phyloP scores from a whole-genome alignment of 1,140 invertebrate species.

The Temnothorax longispinosus region DNA sequence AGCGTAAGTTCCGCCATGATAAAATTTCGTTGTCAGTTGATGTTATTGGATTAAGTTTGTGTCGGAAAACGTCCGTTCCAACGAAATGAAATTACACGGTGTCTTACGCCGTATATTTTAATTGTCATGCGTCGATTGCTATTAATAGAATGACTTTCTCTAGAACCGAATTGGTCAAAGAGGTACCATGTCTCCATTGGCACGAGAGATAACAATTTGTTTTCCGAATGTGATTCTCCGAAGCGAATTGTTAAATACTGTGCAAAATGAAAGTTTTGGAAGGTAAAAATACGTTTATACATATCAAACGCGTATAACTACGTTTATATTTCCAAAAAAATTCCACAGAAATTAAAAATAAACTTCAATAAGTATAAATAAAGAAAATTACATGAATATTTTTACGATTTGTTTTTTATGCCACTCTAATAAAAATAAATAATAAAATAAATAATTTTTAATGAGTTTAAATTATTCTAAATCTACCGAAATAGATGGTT shows the following conservation, averaged over 20 bases:
- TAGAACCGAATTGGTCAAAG: neutral
- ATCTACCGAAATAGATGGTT: neutral
- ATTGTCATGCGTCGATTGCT: slow-evolving; percentile 3
- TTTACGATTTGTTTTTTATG: neutral
- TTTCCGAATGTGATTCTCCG: neutral
- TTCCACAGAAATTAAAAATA: neutral
- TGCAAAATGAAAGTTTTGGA: neutral
- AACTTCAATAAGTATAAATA: neutral
- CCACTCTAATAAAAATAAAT: neutral
- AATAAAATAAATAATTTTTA: neutral
- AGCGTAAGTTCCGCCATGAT: slow-evolving; percentile 22
- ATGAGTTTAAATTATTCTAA: slow-evolving; percentile 5
- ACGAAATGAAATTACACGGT: slow-evolving; percentile 25
- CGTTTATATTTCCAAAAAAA: neutral
- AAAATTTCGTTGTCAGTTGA: slow-evolving; percentile 42
- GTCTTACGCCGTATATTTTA: slow-evolving; percentile 14
- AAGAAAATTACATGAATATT: neutral
- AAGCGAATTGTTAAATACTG: neutral
- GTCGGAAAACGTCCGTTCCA: slow-evolving; percentile 6
- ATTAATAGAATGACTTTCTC: slow-evolving; percentile 4
- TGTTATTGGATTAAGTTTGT: slow-evolving; percentile 42
- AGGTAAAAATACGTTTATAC: neutral
- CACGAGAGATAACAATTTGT: neutral
- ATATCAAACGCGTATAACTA: neutral
- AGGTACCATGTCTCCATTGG: neutral